Evolutionary conservation across 2,113 vertebrate genomes (phyloP), one percentile per base, ranked within the genome.

Genomic region (Connochaetes taurinus): DNA sequence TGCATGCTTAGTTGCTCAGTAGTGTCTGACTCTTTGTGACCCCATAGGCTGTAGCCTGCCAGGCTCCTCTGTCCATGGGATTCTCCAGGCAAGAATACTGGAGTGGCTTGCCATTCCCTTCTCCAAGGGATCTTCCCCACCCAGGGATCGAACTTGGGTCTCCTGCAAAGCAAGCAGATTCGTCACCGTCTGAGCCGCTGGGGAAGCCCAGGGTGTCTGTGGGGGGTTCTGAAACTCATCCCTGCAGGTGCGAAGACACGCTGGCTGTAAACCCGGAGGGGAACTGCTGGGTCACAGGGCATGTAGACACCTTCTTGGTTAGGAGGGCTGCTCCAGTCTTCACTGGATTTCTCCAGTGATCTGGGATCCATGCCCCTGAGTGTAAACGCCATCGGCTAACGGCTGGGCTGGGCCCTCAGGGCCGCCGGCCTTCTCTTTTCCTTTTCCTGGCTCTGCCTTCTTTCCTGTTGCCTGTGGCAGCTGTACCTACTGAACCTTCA

Each of bases 351-450:
- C 86, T 52, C 10, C 29, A 23, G 50, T 4, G 19, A 45, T 58
- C 36, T 33, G 23, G 29, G 53, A 50, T 15, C 27, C 36, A 1
- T 2, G 1, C 3, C 7, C 31, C 33, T 2, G 2, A n/a, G 19
- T 1, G 33, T 55, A n/a, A 40, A 40, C 3, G 17, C 36, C 21
- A 1, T 2, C 8, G 7, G 57, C 11, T 31, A 6, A 45, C 0
- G 1, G 9, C n/a, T 2, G 27, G 60, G n/a, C n/a, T 10, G 40
- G 74, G 74, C 36, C 62, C 27, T 55, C 29, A 2, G 6, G 3
- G 27, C 36, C 7, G 13, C 25, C 2, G 16, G 85, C 33, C 6
- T 86, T 62, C 10, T 16, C 78, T 81, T 81, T 33, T 11, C 31
- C 45, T 50, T 81, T 81, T 50, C 2, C 29, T 0, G 3, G 36